These are phyloP conservation scores for Drosophila punjabiensis DNA, from an alignment of 1,140 invertebrate species.

Conservation along the genomic window DNA sequence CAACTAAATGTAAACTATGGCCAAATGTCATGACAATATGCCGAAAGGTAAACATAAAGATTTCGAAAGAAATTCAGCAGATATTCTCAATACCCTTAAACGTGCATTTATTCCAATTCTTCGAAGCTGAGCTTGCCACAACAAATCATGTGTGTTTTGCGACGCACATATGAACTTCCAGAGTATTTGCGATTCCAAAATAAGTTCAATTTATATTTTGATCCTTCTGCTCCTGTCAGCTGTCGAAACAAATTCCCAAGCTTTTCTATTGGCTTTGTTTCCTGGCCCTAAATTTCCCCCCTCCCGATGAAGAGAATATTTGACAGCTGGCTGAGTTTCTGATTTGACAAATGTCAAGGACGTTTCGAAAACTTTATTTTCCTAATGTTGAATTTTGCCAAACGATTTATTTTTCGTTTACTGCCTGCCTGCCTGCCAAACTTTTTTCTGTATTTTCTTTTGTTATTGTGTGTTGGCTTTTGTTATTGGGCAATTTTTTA, in stretches of 20 bases:
- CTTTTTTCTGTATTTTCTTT: conserved; percentile 6
- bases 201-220: background rate
- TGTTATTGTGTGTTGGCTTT: conserved; percentile 11
- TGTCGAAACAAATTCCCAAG: background rate
- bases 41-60: conserved; percentile 13
- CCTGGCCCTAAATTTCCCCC: too few species aligned
- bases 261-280: background rate
- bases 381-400: conserved; percentile 1
- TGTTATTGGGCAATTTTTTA: conserved; percentile 43
- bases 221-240: background rate
- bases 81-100: background rate
- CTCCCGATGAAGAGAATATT: too few species aligned
- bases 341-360: conserved; percentile 31
- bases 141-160: too few species aligned
- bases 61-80: too few species aligned
- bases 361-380: conserved; percentile 5
- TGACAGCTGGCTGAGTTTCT: background rate
- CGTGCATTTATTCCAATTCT: background rate
- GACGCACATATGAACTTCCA: too few species aligned
- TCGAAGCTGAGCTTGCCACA: too few species aligned
- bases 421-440: background rate
- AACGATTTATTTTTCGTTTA: conserved; percentile 10
- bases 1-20: conserved; percentile 60
- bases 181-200: too few species aligned
- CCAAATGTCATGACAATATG: conserved; percentile 47